A percentile compares a stretch with the other conserved stretches of the same genome.
phyloP scores from a whole-genome alignment of 2,113 vertebrate genomes.

The Varanus salvator region DNA sequence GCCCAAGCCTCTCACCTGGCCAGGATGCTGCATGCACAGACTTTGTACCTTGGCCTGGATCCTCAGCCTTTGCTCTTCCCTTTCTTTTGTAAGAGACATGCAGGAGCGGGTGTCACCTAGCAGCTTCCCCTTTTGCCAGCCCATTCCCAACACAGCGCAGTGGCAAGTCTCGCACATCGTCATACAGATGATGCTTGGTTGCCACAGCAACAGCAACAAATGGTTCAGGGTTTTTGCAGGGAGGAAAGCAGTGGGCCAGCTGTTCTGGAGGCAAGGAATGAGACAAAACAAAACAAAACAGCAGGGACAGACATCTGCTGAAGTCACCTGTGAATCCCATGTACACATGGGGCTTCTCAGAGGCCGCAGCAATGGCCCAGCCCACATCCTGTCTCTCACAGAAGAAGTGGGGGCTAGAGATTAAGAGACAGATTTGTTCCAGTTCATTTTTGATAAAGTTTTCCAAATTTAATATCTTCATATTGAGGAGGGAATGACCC shows the following conservation, averaged over 20 bases:
- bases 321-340: background rate
- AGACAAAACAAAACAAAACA: background rate
- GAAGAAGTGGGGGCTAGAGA: too few species aligned
- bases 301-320: background rate
- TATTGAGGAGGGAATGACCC: too few species aligned
- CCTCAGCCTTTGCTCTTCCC: background rate
- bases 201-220: background rate
- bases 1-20: background rate
- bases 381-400: background rate
- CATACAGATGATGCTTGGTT: background rate
- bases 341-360: too few species aligned
- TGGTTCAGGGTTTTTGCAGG: background rate
- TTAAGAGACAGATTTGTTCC: too few species aligned
- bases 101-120: background rate
- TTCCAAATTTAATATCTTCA: too few species aligned
- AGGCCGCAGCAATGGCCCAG: background rate
- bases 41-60: background rate
- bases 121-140: background rate
- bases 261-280: background rate
- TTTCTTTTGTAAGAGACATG: background rate
- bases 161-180: constrained; percentile 10
- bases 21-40: background rate
- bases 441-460: too few species aligned
- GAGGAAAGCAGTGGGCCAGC: background rate
- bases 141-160: background rate